These are phyloP conservation scores for Drosophila flavopinicola DNA, from an alignment of 2,888 invertebrate genomes.

Conservation along the genomic window DNA sequence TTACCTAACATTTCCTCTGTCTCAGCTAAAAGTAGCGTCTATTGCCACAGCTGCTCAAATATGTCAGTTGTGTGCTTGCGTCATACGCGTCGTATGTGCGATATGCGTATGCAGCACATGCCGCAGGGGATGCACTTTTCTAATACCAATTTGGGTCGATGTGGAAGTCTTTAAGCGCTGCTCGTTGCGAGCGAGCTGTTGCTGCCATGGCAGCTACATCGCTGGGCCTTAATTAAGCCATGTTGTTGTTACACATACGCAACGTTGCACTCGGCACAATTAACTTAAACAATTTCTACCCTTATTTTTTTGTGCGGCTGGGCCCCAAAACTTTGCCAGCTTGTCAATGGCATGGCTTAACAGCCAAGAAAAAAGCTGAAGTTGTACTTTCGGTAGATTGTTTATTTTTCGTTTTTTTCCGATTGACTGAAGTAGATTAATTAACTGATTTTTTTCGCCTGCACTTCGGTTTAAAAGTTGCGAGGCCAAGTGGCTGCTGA, in stretches of 20 bases:
- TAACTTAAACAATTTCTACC: slow-evolving; percentile 39
- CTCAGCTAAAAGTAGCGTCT: neutral
- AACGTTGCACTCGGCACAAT: slow-evolving; percentile 54
- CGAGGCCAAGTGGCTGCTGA: slow-evolving; percentile 19
- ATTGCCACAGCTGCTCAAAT: slow-evolving; percentile 3
- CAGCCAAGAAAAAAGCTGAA: slow-evolving; percentile 20
- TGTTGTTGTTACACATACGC: slow-evolving; percentile 64
- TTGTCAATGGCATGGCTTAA: slow-evolving; percentile 29
- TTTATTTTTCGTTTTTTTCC: slow-evolving; percentile 4
- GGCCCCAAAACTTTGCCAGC: slow-evolving; percentile 9
- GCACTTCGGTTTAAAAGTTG: slow-evolving; percentile 15
- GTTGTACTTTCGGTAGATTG: slow-evolving; percentile 16
- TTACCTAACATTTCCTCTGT: neutral
- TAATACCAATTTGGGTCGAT: slow-evolving; percentile 15
- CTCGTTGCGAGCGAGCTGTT: slow-evolving; percentile 9
- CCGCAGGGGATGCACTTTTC: slow-evolving; percentile 10
- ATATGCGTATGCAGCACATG: slow-evolving; percentile 24
- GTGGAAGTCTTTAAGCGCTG: slow-evolving; percentile 1
- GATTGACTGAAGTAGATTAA: slow-evolving; percentile 55
- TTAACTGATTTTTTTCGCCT: slow-evolving; percentile 54
- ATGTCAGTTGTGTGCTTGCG: slow-evolving; percentile 2
- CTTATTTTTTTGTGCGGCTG: slow-evolving; percentile 2
- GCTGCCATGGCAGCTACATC: slow-evolving; percentile 14
- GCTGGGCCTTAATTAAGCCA: slow-evolving; percentile 60
- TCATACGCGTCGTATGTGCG: slow-evolving; percentile 31